Evolutionary conservation across 2,113 vertebrate genomes (phyloP), one percentile per base, ranked within the genome.

Genomic region (Brachypteracias leptosomus): DNA sequence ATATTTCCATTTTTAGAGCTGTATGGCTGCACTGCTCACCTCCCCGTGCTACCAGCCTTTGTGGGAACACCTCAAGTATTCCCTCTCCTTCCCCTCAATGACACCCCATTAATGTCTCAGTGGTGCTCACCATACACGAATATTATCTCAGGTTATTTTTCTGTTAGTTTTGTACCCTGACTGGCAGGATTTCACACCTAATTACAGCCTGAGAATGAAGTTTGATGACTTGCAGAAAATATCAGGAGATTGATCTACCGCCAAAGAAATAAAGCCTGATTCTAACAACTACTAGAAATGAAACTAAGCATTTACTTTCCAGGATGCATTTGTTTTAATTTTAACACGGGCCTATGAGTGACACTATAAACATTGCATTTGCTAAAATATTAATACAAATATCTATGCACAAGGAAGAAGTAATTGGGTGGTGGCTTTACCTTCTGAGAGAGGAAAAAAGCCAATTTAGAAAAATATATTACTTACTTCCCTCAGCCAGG

Each of bases 331-430:
- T 96, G 68, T 85, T 97, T 97, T 96, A 49, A 94, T 97, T 95
- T 95, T 95, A 96, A 96, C 76, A 88, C 63, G 92, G 62, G 33
- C 62, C 84, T 76, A 77, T 67, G 90, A 97, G 74, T 91, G 95
- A 94, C 85, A 93, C 73, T 89, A 91, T 91, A 97, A 97, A 97
- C 87, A 95, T 12, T 51, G 35, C 46, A 51, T 95, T 97, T 93
- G 51, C 91, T 97, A 92, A 98, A 97, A 98, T 97, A 97, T 98
- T 97, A 94, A 98, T 97, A 97, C 88, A 95, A 97, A 95, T 97
- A 97, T 83, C 88, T 95, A 58, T n/a, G 31, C 77, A 76, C 13
- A 52, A 93, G 72, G 72, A 74, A 89, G n/a, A 94, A 97, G 88
- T 97, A 94, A 97, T 88, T 96, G 83, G 89, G 66, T 59, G 73